Conservation (phyloP, 2,113 vertebrate genomes). For the Festucalex cinctus region DNA sequence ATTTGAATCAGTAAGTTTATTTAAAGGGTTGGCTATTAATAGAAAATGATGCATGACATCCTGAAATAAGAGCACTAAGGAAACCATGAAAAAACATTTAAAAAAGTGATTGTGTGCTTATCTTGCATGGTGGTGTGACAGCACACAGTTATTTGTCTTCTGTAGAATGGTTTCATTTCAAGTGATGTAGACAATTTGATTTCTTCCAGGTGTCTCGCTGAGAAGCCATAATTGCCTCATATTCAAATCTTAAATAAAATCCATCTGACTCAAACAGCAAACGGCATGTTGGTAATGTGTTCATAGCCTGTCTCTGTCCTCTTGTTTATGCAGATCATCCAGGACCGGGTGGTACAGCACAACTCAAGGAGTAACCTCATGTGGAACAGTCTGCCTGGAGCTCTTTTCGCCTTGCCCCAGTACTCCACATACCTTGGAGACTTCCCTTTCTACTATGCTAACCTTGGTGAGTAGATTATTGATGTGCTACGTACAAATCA, state of each 20-base stretch:
- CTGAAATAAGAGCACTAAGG: background rate
- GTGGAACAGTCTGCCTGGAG: slow-evolving; percentile 97
- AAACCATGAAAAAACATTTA: background rate
- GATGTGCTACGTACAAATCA: slow-evolving; percentile 4
- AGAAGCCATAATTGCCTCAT: background rate
- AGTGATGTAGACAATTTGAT: background rate
- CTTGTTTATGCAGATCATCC: slow-evolving; percentile 84
- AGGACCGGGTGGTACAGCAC: slow-evolving; percentile 93
- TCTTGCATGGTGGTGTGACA: background rate
- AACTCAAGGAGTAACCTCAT: slow-evolving; percentile 90
- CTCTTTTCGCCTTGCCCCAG: slow-evolving; percentile 90
- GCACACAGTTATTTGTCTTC: slow-evolving; percentile 5
- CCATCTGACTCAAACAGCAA: background rate
- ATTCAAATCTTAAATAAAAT: background rate
- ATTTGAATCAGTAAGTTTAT: background rate
- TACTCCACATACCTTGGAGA: slow-evolving; percentile 96
- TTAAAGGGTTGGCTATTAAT: background rate
- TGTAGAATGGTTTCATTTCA: background rate
- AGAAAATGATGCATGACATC: background rate
- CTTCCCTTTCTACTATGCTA: slow-evolving; percentile 96
- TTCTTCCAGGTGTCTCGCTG: background rate
- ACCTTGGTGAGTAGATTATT: slow-evolving; percentile 84
- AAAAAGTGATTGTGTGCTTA: background rate
- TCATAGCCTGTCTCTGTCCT: background rate
- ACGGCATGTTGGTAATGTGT: background rate